Base-by-base conservation (phyloP, 2,797 vertebrate genomes). In the Avahi laniger region DNA sequence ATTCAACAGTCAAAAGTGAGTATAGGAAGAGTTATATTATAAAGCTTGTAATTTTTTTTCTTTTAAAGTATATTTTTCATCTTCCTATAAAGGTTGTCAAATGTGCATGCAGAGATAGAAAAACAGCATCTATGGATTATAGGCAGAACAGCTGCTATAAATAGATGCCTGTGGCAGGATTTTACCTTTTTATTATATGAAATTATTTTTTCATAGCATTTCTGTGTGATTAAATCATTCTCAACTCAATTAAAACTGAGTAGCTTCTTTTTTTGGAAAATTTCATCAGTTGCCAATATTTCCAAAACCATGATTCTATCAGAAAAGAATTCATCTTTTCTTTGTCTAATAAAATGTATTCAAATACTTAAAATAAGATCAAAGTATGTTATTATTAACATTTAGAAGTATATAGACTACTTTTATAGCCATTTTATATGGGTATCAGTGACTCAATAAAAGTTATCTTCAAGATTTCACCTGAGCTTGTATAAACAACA, bases 391-490 rank as follows among this genome's bases (percentile, higher is more conserved):
- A 88, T 82, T 52, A 5, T 3, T 7, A 95, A 86, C 1, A 17
- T 81, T 93, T 92, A 94, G 50, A 43, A 96, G 54, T 70, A 30
- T 76, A 59, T 9, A 69, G 1, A 57, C 41, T 94, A 0, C 73
- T 96, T 96, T 93, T 73, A 15, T 88, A 93, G 35, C 84, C 28
- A 63, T 48, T 97, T 96, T 82, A 78, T 5, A 54, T 2, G 14
- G 28, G 75, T 30, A 78, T 61, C 8, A n/a, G 12, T 46, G 14
- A 5, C 18, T 80, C 11, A 84, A 54, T 63, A 20, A 20, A 73
- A 35, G 9, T 84, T 84, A 65, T 33, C 15, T 41, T 80, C 33
- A 85, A 73, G 9, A 80, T 73, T 90, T 81, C 41, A 85, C 17
- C 2, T 43, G 15, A 73, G 28, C 9, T 20, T 72, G 4, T 57